Base-by-base conservation (phyloP, 2,797 vertebrate genomes). In the Crossoptilon crossoptilon region DNA sequence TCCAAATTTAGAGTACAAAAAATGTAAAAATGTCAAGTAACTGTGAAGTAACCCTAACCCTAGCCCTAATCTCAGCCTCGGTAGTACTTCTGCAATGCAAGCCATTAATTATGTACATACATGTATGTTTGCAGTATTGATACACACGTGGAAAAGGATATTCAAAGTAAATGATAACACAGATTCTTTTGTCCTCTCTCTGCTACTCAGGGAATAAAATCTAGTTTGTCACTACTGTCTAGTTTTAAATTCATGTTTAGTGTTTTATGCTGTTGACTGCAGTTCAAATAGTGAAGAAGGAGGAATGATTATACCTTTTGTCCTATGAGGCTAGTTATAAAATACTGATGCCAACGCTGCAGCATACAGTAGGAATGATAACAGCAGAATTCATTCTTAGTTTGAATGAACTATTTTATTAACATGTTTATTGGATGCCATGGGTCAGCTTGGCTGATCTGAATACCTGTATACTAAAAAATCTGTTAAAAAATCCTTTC, bases 351-450 rank as follows among this genome's bases (percentile, higher is more conserved):
- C 63, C 60, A 84, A 73, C 64, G 19, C 21, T 87, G 76, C 59
- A 51, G 35, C 78, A 55, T 64, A 46, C 86, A 66, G 75, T 14
- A 56, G 56, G 85, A 41, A 48, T 92, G 79, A 72, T 91, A 89
- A 77, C 83, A 88, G 13, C 73, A 86, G 80, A 68, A 93, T 91
- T 84, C 76, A 88, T 92, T 82, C 59, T 66, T 70, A 73, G 43
- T 84, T 51, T 63, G 86, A 64, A 91, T 86, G 83, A 87, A 51
- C 64, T 86, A 84, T 56, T 86, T 92, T 91, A 92, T 93, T 93
- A 87, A 49, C 67, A 84, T n/a, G 85, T 71, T 96, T 62, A 89
- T 88, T 75, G 56, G 67, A 86, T 86, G 59, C 21, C 51, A 11
- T 88, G 64, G 92, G 78, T 89, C 91, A 92, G 17, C 44, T 83